Evolutionary conservation across 2,888 invertebrate genomes (phyloP), one percentile per base, ranked within the genome.

Genomic region (Galeruca laticollis): DNA sequence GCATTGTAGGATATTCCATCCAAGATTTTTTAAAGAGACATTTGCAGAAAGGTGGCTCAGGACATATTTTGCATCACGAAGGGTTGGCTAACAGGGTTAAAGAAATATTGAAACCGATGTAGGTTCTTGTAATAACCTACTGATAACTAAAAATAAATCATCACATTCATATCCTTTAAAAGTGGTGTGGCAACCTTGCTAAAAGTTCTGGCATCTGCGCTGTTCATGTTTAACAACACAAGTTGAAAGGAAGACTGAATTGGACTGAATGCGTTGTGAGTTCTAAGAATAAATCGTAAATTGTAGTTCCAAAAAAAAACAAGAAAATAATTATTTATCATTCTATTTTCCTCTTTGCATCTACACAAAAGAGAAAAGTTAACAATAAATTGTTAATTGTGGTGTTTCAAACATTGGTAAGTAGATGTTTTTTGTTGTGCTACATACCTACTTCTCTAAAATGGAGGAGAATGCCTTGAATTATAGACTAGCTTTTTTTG

Each of bases 391-490:
- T 65, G 15, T 37, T 20, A 52, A 52, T 33, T 26, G 66, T 66
- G 70, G 73, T 69, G 52, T 71, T 73, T 71, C 51, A 64, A 70
- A 60, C 52, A 35, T 69, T 73, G 73, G 73, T 71, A 49, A 71
- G 73, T 59, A 57, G 43, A 37, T 64, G 52, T 40, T 67, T 67
- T 73, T 65, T 72, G 35, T 72, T 74, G 74, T 73, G 60, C 74
- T 66, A 74, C 47, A 47, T 47, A 47, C n/a, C n/a, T n/a, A n/a
- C 73, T 75, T 77, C 73, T 70, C 74, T 73, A 78, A 78, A 78
- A 78, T 78, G 78, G 78, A 74, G 78, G 78, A 76, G 73, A 72
- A 72, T 73, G 66, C 71, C 65, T 60, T 73, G 72, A 73, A 73
- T 69, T 66, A 56, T 70, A 26, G 20, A 66, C 8, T 65, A 68